Base-by-base conservation (phyloP, 2,888 invertebrate genomes). In the Microdon myrmicae region DNA sequence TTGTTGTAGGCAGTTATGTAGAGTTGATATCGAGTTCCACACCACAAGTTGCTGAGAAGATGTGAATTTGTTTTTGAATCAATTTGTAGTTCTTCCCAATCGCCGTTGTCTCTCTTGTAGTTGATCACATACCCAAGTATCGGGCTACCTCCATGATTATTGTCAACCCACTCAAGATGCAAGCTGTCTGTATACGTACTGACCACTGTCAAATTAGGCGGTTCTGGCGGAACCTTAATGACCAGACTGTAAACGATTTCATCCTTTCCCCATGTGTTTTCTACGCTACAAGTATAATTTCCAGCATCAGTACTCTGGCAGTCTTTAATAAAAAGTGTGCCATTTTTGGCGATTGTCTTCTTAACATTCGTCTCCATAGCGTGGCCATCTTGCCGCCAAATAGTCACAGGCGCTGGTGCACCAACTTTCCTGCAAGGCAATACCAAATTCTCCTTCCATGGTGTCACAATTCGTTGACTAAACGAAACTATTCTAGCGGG, bases 1-100 rank as follows among this genome's bases (percentile, higher is more conserved):
- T 91, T 87, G 79, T 94, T 92, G 76, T 90, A 91, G n/a, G 93
- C 92, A 1, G 92, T 92, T 64, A 94, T 89, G 77, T 92, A 94
- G 54, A 94, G 83, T 73, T 92, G 90, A 78, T 94, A 94, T 19
- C 89, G 85, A 0, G 92, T 92, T 3, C 94, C 94, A 73, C 94
- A 94, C 89, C 91, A 91, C 28, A 94, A 81, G 77, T 91, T 90
- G 29, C 89, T 87, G 23, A 94, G 77, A 61, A 91, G 85, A 75
- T 92, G 90, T 51, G 90, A 88, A 58, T 89, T 89, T 4, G 88
- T 88, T 60, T 90, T 88, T 4, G 92, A 88, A 68, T 91, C 89
- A 44, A 94, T 89, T 77, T 92, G 92, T 56, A 92, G 81, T 77
- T 94, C 94, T 76, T 94, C 92, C 94, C 94, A 94, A 73, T 94